Evolutionary conservation across 2,113 vertebrate genomes (phyloP), one percentile per base, ranked within the genome.

Genomic region (Varanus salvator): DNA sequence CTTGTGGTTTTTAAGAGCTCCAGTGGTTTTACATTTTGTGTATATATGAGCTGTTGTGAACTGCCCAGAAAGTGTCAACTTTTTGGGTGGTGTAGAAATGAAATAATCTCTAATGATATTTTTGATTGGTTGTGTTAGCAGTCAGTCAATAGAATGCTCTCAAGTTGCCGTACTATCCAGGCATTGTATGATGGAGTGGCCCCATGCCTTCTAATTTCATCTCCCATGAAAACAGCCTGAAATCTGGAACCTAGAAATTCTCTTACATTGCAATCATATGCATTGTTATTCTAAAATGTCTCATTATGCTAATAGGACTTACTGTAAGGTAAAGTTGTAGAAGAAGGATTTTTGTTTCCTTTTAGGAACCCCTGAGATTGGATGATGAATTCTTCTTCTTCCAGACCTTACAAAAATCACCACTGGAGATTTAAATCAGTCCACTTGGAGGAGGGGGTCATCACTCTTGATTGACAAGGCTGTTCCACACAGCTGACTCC

Each of bases 401-500:
- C 69, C 90, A 74, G 88, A 44, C 2, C 54, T 54, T 12, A 54
- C 54, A 54, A 4, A 12, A 54, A 7, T 74, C 78, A 83, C 27
- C 0, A 0, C 44, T 92, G 91, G 80, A 84, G 82, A 31, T 89
- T 90, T 0, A 4, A 82, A 6, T 31, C 15, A 89, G 8, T 86
- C 31, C 88, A 84, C 54, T 54, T 54, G 54, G 6, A 12, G 6
- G 54, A 87, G 86, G 75, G 0, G 64, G 91, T 89, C 77, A 80
- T 76, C 52, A 3, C 90, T 80, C 54, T 91, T 83, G 88, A 91
- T 52, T 90, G 12, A 80, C 82, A 91, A 68, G 90, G 80, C 90
- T 93, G 86, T 91, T 94, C 94, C 87, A 50, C 52, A 48, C 69
- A 3, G 0, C 31, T 88, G 95, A 87, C 92, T 92, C 91, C 95